A percentile compares a stretch with the other conserved stretches of the same genome.
phyloP scores from a whole-genome alignment of 2,888 invertebrate species.

The Onthophagus sagittarius region DNA sequence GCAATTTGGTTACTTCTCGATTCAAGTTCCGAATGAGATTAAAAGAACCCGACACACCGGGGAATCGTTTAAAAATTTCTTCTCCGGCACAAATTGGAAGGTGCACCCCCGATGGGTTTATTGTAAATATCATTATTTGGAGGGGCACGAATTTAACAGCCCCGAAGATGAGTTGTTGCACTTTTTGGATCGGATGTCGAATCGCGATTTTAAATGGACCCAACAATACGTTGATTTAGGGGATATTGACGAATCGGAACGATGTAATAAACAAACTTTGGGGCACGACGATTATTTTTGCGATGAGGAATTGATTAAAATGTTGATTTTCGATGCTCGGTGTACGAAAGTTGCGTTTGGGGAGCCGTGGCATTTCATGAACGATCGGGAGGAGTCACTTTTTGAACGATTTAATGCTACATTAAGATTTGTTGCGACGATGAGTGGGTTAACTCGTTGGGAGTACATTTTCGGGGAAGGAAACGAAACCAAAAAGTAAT shows the following conservation, averaged over 20 bases:
- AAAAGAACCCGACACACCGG: constrained; percentile 63
- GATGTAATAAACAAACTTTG: constrained; percentile 61
- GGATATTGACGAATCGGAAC: background rate
- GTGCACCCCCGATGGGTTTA: constrained; percentile 88
- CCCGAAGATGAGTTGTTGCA: constrained; percentile 72
- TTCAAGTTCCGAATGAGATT: constrained; percentile 74
- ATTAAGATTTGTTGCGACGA: constrained; percentile 79
- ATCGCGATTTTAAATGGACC: constrained; percentile 58
- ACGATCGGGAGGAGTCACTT: constrained; percentile 51
- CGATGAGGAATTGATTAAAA: constrained; percentile 78
- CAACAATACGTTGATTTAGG: constrained; percentile 52
- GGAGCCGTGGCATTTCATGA: constrained; percentile 42
- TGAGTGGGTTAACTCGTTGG: constrained; percentile 87
- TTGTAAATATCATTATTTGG: constrained; percentile 80
- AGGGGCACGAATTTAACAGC: constrained; percentile 69
- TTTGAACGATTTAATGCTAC: constrained; percentile 68
- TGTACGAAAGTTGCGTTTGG: constrained; percentile 53
- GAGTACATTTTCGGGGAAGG: constrained; percentile 66
- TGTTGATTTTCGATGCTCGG: constrained; percentile 85
- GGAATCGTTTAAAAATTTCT: constrained; percentile 68
- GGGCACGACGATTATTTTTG: constrained; percentile 74
- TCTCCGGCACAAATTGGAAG: constrained; percentile 69
- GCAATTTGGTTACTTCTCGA: constrained; percentile 71
- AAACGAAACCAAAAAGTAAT: constrained; percentile 44
- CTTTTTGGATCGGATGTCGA: constrained; percentile 66